Evolutionary conservation across 1,140 invertebrate genomes (phyloP).

Genomic region (Leptinotarsa undecemlineata): DNA sequence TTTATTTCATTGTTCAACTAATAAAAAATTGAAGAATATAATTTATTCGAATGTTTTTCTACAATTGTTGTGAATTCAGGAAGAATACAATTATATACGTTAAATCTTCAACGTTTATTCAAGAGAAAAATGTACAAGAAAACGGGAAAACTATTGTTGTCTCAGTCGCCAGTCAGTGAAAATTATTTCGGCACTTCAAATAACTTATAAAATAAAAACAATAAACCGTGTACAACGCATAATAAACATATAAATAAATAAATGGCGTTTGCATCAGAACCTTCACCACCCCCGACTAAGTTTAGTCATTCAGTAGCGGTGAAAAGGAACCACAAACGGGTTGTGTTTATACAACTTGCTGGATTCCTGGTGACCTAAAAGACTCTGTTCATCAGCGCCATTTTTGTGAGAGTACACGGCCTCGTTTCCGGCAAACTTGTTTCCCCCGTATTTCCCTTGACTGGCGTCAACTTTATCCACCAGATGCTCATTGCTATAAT

Average conservation of each 20-base stretch:
- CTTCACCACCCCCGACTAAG: not conserved
- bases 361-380: constrained; percentile 62
- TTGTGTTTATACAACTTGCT: constrained; percentile 55
- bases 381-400: constrained; percentile 61
- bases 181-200: too few species aligned
- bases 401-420: constrained; percentile 61
- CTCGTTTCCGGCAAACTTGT: constrained; percentile 60
- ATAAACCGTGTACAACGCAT: not conserved
- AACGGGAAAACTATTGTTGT: too few species aligned
- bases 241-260: not conserved
- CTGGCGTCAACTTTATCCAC: constrained; percentile 60
- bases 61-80: too few species aligned
- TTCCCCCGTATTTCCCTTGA: constrained; percentile 62
- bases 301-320: constrained; percentile 3
- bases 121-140: too few species aligned
- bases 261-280: not conserved
- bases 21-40: too few species aligned
- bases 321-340: constrained; percentile 45
- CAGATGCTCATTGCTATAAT: constrained; percentile 59
- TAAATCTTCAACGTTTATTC: too few species aligned
- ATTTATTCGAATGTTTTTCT: too few species aligned
- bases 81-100: too few species aligned
- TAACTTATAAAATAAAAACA: not conserved
- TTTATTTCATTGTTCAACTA: too few species aligned
- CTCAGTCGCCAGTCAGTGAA: too few species aligned